Evolutionary conservation across 1,140 invertebrate species (phyloP), one percentile per base, ranked within the genome.

Genomic region (Lordiphosa mommai): DNA sequence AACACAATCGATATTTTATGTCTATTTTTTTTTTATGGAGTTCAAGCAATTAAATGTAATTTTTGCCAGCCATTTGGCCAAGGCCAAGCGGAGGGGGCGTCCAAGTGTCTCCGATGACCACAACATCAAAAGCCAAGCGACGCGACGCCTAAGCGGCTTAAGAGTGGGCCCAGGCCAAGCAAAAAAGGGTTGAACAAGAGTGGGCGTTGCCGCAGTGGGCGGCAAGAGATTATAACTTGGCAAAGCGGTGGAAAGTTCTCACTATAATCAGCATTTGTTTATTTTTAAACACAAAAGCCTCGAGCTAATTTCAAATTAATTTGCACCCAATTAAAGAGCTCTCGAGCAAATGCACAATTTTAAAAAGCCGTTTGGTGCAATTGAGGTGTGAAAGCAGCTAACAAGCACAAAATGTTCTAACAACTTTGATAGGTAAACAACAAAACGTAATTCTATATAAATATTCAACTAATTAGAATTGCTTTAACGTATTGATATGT

Each of bases 231-330:
- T 66, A 66, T 66, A 49, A 66, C 9, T 40, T 7, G 13, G 13
- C 36, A 48, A 44, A 23, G n/a, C n/a, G n/a, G n/a, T 27, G 47
- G 47, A 68, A 61, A 49, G 53, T 65, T 51, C 55, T 36, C 40
- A 17, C 55, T 61, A 30, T 51, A 51, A 23, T 30, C 38, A 17
- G 48, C 46, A 43, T 47, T 60, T 60, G 58, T 56, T 64, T 40
- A 53, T 27, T 49, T 66, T 43, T 23, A 65, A 43, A 29, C 33
- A 49, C 44, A 69, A 53, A 51, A 59, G 40, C 27, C 13, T 4
- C 34, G 30, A 53, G 41, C 50, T 76, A 67, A 76, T 82, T 80
- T 59, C 32, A 20, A 41, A 68, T 76, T 63, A 61, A 76, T 80
- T 82, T 53, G 40, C 77, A 84, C 71, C 51, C 60, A 61, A 67